Base-by-base conservation (phyloP, 2,888 invertebrate species). In the Melanotus villosus region DNA sequence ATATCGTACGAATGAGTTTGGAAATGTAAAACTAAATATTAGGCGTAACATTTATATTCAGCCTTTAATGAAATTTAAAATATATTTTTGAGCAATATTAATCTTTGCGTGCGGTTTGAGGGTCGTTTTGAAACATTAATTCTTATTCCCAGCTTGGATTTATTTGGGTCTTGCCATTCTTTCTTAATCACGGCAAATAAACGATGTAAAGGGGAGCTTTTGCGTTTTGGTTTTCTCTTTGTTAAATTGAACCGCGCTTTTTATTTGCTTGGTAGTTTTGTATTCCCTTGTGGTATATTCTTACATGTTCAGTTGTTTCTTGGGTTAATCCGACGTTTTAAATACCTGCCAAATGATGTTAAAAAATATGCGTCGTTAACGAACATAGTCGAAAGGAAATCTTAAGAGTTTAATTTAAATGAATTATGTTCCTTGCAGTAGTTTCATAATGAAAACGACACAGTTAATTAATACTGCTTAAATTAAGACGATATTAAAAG, bases 281-380 rank as follows among this genome's bases (percentile, higher is more conserved):
- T 23, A 9, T 12, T 47, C 47, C 23, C 47, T 47, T n/a, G 47
- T 23, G 23, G 14, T 12, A 21, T 12, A 23, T 47, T 47, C 32
- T 60, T 32, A 18, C 43, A 41, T 45, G 47, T 45, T 60, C 32
- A 60, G 45, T 32, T 30, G 34, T 45, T 60, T 47, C 19, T 23
- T 12, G 23, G 16, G 12, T 21, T 21, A 57, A 34, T 16, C 30
- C 30, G 43, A 47, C 26, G 26, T 59, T 26, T 26, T 47, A 47
- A 47, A 23, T 47, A 47, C 23, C n/a, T 21, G 21, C 19, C 47
- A 23, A 5, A 1, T 12, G 34, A 9, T 18, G 32, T 60, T 21
- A 19, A 30, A 23, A 36, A 41, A 9, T 38, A 57, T 57, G 38
- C 41, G 41, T 12, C 16, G 6, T 26, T 57, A 57, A 57, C 41